A percentile compares a stretch with the other conserved stretches of the same genome.
These are phyloP conservation scores for Heliconius nattereri DNA, from an alignment of 1,140 invertebrate species.

Conservation along the genomic window DNA sequence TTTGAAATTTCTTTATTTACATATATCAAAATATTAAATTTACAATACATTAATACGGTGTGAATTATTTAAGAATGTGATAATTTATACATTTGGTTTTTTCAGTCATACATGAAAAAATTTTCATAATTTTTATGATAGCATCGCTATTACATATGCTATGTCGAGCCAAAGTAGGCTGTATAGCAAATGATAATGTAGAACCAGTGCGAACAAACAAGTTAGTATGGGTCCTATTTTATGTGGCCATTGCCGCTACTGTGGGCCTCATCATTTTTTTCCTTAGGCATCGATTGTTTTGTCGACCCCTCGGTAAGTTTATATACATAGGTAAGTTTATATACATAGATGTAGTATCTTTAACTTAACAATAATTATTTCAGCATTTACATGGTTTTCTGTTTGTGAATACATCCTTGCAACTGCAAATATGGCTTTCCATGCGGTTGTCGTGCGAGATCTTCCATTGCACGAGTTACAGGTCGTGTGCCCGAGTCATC, in stretches of 20 bases:
- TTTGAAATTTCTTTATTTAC: slow-evolving; percentile 14
- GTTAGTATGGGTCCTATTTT: slow-evolving; percentile 85
- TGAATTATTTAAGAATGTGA: neutral
- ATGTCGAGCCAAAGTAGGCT: slow-evolving; percentile 79
- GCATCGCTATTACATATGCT: slow-evolving; percentile 93
- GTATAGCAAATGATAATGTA: slow-evolving; percentile 61
- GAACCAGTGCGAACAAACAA: slow-evolving; percentile 73
- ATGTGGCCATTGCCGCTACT: slow-evolving; percentile 88
- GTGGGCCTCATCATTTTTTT: slow-evolving; percentile 92
- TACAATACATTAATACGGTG: neutral
- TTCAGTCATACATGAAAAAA: slow-evolving; percentile 94
- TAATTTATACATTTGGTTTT: slow-evolving; percentile 49
- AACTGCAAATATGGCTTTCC: slow-evolving; percentile 94
- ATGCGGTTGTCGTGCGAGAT: slow-evolving; percentile 92
- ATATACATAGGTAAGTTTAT: slow-evolving; percentile 56
- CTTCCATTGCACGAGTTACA: slow-evolving; percentile 91
- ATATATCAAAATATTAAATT: neutral
- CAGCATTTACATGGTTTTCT: slow-evolving; percentile 97
- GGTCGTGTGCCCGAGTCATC: slow-evolving; percentile 82
- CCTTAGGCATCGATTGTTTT: slow-evolving; percentile 92
- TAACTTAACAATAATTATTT: slow-evolving; percentile 50
- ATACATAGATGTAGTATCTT: neutral
- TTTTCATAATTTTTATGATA: slow-evolving; percentile 96
- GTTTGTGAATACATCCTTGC: slow-evolving; percentile 95
- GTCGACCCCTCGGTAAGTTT: slow-evolving; percentile 92